Conservation (phyloP, 2,113 vertebrate genomes). For the Blennius ocellaris region DNA sequence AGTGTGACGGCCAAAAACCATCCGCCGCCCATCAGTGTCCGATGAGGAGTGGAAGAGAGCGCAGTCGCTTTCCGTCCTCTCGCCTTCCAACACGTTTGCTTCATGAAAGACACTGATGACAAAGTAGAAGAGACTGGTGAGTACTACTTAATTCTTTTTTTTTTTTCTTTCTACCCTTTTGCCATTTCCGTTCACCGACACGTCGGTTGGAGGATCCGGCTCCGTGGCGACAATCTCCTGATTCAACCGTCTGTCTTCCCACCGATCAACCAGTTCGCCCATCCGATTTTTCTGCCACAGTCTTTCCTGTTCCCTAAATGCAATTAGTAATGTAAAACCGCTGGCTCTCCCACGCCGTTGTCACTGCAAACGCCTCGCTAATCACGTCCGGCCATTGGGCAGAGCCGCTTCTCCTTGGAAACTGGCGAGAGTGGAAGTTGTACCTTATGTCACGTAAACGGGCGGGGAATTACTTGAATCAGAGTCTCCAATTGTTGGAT, state of each 20-base stretch:
- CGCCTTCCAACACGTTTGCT: constrained; percentile 16
- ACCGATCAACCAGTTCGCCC: constrained; percentile 17
- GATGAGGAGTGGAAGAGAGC: constrained; percentile 30
- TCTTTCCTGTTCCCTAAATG: constrained; percentile 40
- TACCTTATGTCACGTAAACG: constrained; percentile 4
- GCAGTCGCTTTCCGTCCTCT: constrained; percentile 7
- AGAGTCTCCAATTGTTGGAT: neutral
- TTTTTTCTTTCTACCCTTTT: neutral
- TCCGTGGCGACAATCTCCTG: constrained; percentile 34
- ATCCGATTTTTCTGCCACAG: constrained; percentile 31
- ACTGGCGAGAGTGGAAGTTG: constrained; percentile 37
- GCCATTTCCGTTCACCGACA: constrained; percentile 17
- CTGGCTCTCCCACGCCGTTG: constrained; percentile 21
- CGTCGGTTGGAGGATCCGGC: constrained; percentile 16
- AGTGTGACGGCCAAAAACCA: constrained; percentile 40
- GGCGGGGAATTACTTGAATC: neutral
- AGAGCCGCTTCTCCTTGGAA: constrained; percentile 51
- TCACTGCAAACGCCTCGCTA: constrained; percentile 37
- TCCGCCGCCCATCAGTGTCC: constrained; percentile 41
- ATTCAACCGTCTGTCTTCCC: constrained; percentile 29
- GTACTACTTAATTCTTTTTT: constrained; percentile 10
- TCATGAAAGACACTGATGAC: constrained; percentile 26
- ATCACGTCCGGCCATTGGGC: constrained; percentile 28
- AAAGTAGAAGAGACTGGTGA: constrained; percentile 49
- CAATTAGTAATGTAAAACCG: constrained; percentile 49